Percentiles rank a stretch among this genome's conserved stretches.
Evolutionary conservation across 2,113 vertebrate genomes (phyloP).

Genomic region (Herpetotheres cachinnans): DNA sequence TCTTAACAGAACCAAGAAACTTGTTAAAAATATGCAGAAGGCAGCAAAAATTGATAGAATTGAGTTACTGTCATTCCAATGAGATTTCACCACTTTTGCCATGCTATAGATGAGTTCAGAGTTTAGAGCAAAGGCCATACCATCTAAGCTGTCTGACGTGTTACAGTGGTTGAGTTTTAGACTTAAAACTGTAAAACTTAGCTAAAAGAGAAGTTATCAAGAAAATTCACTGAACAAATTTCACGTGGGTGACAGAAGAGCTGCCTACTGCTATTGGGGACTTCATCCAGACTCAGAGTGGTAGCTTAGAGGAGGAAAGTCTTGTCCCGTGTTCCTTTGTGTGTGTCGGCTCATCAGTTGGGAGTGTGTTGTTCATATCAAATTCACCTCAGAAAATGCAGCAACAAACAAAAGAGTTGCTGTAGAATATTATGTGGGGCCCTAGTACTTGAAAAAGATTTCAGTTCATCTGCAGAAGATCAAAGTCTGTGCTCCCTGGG

Average conservation of each 20-base stretch:
- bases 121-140: background rate
- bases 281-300: background rate
- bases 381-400: background rate
- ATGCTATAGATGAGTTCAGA: background rate
- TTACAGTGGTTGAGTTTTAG: background rate
- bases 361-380: background rate
- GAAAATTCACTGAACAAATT: background rate
- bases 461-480: background rate
- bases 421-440: background rate
- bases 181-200: background rate
- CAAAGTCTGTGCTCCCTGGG: background rate
- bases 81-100: background rate
- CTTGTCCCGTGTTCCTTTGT: background rate
- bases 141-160: background rate
- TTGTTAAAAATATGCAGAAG: background rate
- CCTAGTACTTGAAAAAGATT: background rate
- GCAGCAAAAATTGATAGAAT: background rate
- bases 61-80: background rate
- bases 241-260: rapidly evolving
- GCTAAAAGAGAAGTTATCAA: background rate
- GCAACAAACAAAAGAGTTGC: background rate
- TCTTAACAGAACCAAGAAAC: background rate
- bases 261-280: background rate
- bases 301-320: background rate
- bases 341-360: background rate